These are phyloP conservation scores for Chrysolina americana DNA, from an alignment of 2,888 invertebrate species.

Conservation along the genomic window DNA sequence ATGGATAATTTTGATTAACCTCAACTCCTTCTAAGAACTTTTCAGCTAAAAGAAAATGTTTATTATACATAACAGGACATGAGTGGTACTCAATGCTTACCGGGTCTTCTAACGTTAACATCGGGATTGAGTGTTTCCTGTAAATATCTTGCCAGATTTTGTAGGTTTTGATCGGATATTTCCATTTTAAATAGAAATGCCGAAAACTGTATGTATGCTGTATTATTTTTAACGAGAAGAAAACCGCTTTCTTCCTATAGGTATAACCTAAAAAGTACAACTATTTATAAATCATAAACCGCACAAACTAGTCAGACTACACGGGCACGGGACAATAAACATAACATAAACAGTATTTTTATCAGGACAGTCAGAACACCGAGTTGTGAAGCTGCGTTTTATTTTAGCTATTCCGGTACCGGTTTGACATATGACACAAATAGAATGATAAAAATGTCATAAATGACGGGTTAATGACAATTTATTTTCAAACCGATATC, in stretches of 20 bases:
- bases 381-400: too few relatives aligned
- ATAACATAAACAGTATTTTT: too few relatives aligned
- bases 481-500: too few relatives aligned
- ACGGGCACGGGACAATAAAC: too few relatives aligned
- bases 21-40: conserved; percentile 93
- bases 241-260: not conserved
- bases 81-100: conserved; percentile 71
- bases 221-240: not conserved
- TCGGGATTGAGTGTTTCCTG: conserved; percentile 92
- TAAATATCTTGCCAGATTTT: conserved; percentile 86
- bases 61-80: not conserved
- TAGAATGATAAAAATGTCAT: too few relatives aligned
- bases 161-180: conserved; percentile 87
- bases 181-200: conserved; percentile 77
- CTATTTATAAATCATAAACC: too few relatives aligned
- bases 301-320: too few relatives aligned
- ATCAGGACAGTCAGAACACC: too few relatives aligned
- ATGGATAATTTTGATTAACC: conserved; percentile 90
- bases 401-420: too few relatives aligned
- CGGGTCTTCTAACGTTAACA: conserved; percentile 84
- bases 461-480: too few relatives aligned
- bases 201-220: not conserved
- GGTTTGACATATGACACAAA: too few relatives aligned
- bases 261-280: not conserved
- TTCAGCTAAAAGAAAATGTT: conserved; percentile 79